Conservation (phyloP, 2,888 invertebrate species). For the Pammene fasciana region DNA sequence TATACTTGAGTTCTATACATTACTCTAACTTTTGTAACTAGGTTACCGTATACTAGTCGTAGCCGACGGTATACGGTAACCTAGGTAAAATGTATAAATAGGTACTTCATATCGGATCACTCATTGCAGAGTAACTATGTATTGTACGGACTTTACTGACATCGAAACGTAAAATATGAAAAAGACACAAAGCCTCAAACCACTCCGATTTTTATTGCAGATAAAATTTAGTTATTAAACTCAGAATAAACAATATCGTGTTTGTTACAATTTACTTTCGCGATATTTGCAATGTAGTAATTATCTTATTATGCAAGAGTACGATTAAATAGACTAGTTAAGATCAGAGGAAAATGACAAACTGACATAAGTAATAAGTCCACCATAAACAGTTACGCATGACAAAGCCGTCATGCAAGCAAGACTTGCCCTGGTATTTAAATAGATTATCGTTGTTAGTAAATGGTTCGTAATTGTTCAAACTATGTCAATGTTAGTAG, state of each 20-base stretch:
- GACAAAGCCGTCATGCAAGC: slow-evolving; percentile 17
- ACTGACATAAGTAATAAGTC: not conserved
- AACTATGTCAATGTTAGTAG: slow-evolving; percentile 38
- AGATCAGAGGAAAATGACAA: slow-evolving; percentile 12
- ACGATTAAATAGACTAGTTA: not conserved
- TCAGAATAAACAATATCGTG: too few species aligned
- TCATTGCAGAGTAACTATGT: too few species aligned
- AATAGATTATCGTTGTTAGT: slow-evolving; percentile 31
- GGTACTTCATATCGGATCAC: too few species aligned
- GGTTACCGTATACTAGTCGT: too few species aligned
- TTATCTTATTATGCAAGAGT: not conserved
- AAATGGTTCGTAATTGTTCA: slow-evolving; percentile 34
- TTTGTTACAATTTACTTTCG: too few species aligned
- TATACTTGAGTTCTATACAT: too few species aligned
- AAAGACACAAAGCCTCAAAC: not conserved
- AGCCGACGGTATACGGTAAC: too few species aligned
- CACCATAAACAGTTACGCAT: not conserved
- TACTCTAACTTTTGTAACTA: too few species aligned
- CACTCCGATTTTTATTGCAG: too few species aligned
- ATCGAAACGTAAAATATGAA: not conserved
- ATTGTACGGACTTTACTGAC: not conserved
- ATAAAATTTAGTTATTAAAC: too few species aligned
- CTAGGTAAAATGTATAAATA: too few species aligned
- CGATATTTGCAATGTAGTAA: too few species aligned
- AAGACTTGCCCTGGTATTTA: slow-evolving; percentile 19